A percentile compares a stretch with the other conserved stretches of the same genome.
phyloP scores from a whole-genome alignment of 2,113 vertebrate genomes.

The Chaenocephalus aceratus region DNA sequence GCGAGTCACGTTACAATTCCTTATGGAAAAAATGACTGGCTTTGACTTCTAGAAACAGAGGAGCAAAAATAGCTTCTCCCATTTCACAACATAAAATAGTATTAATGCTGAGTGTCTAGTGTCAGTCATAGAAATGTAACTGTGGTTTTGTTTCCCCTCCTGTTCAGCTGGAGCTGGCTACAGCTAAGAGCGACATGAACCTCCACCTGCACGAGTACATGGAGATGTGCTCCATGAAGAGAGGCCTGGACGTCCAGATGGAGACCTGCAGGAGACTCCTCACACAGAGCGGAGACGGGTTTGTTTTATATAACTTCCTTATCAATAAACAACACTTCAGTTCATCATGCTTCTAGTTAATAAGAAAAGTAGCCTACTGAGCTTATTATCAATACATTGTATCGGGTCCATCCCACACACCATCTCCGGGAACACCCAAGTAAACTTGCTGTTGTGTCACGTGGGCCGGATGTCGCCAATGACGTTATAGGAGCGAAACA shows the following conservation, averaged over 20 bases:
- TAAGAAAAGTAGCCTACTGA: no score
- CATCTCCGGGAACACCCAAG: no score
- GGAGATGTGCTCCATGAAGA: conserved; percentile 99
- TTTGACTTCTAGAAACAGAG: neutral
- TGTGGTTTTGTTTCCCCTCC: conserved; percentile 3
- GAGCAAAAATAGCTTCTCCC: no score
- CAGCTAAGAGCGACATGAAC: conserved; percentile 98
- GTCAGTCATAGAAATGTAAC: no score
- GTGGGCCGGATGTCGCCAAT: no score
- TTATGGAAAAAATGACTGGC: neutral
- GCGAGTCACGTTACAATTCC: neutral
- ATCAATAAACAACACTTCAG: no score
- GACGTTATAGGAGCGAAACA: no score
- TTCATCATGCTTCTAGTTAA: no score
- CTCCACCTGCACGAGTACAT: conserved; percentile 98
- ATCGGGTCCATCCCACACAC: no score
- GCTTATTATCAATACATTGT: no score
- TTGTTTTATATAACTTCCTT: no score
- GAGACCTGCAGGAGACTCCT: conserved; percentile 96
- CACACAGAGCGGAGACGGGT: conserved; percentile 94
- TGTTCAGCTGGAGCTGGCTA: conserved; percentile 92
- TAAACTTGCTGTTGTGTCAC: no score
- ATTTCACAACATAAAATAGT: neutral
- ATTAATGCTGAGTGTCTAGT: neutral
- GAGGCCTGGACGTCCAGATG: conserved; percentile 98